These are phyloP conservation scores for Catocala sponsa DNA, from an alignment of 2,888 invertebrate species.

Conservation along the genomic window DNA sequence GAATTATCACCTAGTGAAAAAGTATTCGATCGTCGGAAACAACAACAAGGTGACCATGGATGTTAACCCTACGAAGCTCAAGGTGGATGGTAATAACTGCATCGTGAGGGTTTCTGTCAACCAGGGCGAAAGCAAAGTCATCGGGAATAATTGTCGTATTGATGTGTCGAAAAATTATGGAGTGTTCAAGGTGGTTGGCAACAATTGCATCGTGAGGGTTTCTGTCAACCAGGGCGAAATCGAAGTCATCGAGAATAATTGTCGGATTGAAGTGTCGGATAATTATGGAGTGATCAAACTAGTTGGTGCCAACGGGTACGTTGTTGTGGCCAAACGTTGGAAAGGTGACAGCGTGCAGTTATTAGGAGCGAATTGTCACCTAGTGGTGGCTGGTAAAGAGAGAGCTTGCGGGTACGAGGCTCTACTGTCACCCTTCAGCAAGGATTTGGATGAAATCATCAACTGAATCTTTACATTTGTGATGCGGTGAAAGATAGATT, in stretches of 20 bases:
- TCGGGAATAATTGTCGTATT: slow-evolving; percentile 80
- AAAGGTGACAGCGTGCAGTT: slow-evolving; percentile 73
- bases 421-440: slow-evolving; percentile 75
- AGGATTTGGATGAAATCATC: slow-evolving; percentile 81
- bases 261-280: slow-evolving; percentile 74
- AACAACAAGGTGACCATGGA: slow-evolving; percentile 86
- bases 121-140: slow-evolving; percentile 80
- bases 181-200: slow-evolving; percentile 77
- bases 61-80: slow-evolving; percentile 71
- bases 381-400: slow-evolving; percentile 78
- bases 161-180: slow-evolving; percentile 78
- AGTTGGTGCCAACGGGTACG: slow-evolving; percentile 75
- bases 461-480: slow-evolving; percentile 83
- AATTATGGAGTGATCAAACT: slow-evolving; percentile 76
- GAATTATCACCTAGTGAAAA: slow-evolving; percentile 63
- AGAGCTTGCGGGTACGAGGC: too few relatives aligned
- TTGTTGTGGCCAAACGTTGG: slow-evolving; percentile 71
- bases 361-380: slow-evolving; percentile 67
- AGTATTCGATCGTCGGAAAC: slow-evolving; percentile 81
- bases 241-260: slow-evolving; percentile 83
- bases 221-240: slow-evolving; percentile 76
- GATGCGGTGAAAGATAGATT: slow-evolving; percentile 72
- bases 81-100: slow-evolving; percentile 80
- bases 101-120: slow-evolving; percentile 74
- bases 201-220: slow-evolving; percentile 77